Conservation (phyloP, 2,888 invertebrate genomes). For the Cataglyphis altisquamis region DNA sequence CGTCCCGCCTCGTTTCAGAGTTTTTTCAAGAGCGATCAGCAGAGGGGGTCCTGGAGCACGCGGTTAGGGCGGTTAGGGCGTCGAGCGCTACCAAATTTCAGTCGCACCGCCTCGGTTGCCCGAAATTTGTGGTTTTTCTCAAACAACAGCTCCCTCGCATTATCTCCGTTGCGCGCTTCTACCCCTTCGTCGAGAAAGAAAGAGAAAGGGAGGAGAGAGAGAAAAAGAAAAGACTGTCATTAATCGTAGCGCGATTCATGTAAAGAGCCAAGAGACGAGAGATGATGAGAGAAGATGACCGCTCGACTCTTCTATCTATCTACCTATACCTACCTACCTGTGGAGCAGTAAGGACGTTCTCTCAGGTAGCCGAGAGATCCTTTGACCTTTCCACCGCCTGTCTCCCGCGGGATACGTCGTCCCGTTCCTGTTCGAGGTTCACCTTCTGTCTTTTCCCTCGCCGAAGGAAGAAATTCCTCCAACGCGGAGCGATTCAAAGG, state of each 20-base stretch:
- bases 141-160: slow-evolving; percentile 74
- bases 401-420: slow-evolving; percentile 78
- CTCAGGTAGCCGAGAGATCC: slow-evolving; percentile 83
- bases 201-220: not conserved
- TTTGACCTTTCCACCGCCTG: slow-evolving; percentile 83
- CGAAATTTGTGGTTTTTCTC: slow-evolving; percentile 72
- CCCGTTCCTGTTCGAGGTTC: slow-evolving; percentile 75
- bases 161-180: slow-evolving; percentile 52
- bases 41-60: slow-evolving; percentile 30
- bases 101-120: slow-evolving; percentile 2
- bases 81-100: slow-evolving; percentile 33
- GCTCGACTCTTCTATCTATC: slow-evolving; percentile 32
- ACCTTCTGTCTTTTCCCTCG: slow-evolving; percentile 75
- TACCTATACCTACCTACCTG: slow-evolving; percentile 60
- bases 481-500: slow-evolving; percentile 62
- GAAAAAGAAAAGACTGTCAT: slow-evolving; percentile 72
- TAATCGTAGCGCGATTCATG: slow-evolving; percentile 79
- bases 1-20: not conserved
- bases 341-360: slow-evolving; percentile 63
- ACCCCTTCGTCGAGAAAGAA: slow-evolving; percentile 58
- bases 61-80: not conserved
- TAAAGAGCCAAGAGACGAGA: slow-evolving; percentile 69
- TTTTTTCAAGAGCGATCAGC: slow-evolving; percentile 30
- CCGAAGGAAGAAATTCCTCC: slow-evolving; percentile 73
- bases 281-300: slow-evolving; percentile 62